Evolutionary conservation across 2,888 invertebrate genomes (phyloP), one percentile per base, ranked within the genome.

Genomic region (Silvanus unidentatus): DNA sequence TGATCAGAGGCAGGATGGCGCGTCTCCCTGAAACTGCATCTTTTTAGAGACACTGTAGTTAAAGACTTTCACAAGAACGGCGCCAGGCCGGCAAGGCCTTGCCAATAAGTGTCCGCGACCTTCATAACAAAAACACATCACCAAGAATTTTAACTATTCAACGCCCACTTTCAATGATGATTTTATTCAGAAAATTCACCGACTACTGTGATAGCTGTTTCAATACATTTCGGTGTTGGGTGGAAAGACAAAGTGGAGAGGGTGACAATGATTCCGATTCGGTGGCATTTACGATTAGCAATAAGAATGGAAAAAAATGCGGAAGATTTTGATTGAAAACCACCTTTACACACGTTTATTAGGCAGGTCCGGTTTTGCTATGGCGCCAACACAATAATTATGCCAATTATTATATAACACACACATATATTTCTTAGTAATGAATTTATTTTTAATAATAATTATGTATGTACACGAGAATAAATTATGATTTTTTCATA

Each of bases 71-170:
- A 52, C 52, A 43, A 44, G 40, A 43, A 34, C 45, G 55, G 55
- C 55, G 55, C 55, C 55, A 43, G 36, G n/a, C n/a, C 32, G 32
- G 50, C 52, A 52, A 51, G 53, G 51, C 47, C 50, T 48, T 47
- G 40, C 37, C 43, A 38, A 41, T 22, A 22, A 22, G 22, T 50
- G 50, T 48, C 50, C 55, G 47, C 53, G 49, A 52, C 52, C 52
- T 55, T 55, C 52, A 50, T 46, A 49, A 39, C 22, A 22, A 22
- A 22, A 22, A 22, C 22, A 22, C 42, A 39, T 42, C 37, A 29
- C 32, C 44, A 45, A 43, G 53, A 50, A 53, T 50, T 53, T 38
- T 39, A 49, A 50, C 35, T 42, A 48, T 48, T 39, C 41, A 22
- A 16, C 46, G 40, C 43, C 46, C 27, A 40, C 40, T 29, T 37